These are phyloP conservation scores for Isichthys henryi DNA, from an alignment of 2,113 vertebrate genomes.

Conservation along the genomic window DNA sequence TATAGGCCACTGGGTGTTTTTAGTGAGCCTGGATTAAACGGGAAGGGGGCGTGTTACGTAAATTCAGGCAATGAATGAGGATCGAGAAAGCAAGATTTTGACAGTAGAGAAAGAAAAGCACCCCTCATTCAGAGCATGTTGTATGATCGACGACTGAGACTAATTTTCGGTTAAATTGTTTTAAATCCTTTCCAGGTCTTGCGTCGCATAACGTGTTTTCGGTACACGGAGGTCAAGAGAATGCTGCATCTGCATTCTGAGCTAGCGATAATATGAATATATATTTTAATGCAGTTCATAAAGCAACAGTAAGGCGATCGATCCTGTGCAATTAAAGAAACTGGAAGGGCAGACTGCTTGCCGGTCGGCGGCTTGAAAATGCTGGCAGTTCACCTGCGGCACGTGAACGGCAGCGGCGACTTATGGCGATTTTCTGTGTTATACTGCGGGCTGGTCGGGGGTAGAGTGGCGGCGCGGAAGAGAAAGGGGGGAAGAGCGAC, in stretches of 20 bases:
- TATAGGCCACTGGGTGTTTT: not conserved
- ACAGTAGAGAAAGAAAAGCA: not conserved
- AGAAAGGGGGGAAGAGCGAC: conserved; percentile 43
- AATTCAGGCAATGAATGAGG: conserved; percentile 3
- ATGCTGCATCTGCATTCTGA: not conserved
- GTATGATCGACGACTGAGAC: not conserved
- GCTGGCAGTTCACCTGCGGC: conserved; percentile 66
- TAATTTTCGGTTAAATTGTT: not conserved
- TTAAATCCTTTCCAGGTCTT: not conserved
- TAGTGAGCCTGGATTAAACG: not conserved
- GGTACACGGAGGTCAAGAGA: not conserved
- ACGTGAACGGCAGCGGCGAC: conserved; percentile 50
- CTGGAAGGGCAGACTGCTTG: conserved; percentile 11
- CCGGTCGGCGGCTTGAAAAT: conserved; percentile 34
- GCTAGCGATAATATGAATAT: not conserved
- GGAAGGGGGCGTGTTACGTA: conserved; percentile 2
- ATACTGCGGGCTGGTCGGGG: conserved; percentile 54
- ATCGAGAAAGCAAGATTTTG: not conserved
- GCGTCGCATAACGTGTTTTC: not conserved
- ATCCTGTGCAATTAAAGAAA: not conserved
- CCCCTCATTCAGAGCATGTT: not conserved
- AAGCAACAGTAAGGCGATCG: not conserved
- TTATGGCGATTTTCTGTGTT: conserved; percentile 47
- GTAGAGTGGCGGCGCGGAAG: conserved; percentile 12
- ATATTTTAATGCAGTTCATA: not conserved